Base-by-base conservation (phyloP, 37 sponge, comb jelly and placozoan genomes). In the Beroe forskalii region DNA sequence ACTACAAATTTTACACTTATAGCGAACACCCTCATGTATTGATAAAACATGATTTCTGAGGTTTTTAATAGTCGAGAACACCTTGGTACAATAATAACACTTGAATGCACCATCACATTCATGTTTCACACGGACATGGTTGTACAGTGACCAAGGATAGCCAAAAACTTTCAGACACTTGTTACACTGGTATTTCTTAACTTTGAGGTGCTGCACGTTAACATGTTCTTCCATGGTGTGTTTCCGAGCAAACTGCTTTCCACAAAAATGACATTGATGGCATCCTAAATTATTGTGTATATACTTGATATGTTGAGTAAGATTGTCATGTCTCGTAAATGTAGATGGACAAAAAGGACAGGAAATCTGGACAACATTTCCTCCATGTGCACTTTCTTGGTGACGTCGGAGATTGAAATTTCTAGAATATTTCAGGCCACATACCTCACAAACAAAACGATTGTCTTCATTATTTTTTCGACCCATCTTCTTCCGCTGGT, bases 71-170 rank as follows among this genome's bases (percentile, higher is more conserved):
- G 86, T 80, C 0, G 86, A 41, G 35, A 80, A 80, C 9, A 80
- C 86, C 28, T 80, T 80, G 44, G 86, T 33, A n/a, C 86, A 80
- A 27, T 80, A 80, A 25, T 80, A 80, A 38, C 86, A 80, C 28
- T 80, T 80, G 28, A 80, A 80, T 25, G 86, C 86, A 3, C 86
- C 86, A 30, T 80, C 55, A 80, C 86, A 44, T 37, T 80, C 86
- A 43, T 80, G 86, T 23, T 41, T 80, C 30, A 80, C 86, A 23
- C 86, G 28, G 25, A 80, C 86, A 80, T 80, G 86, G 28, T 80
- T 80, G 86, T 80, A 80, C n/a, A 80, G 55, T n/a, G 86, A 80
- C 86, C 86, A 80, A 9, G 86, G 55, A 25, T 80, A 80, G 25
- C 86, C 86, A 44, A 80, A 80, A 32, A 80, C 37, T 25, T 80